Conservation (phyloP, 2,113 vertebrate genomes). For the Bubalus kerabau region DNA sequence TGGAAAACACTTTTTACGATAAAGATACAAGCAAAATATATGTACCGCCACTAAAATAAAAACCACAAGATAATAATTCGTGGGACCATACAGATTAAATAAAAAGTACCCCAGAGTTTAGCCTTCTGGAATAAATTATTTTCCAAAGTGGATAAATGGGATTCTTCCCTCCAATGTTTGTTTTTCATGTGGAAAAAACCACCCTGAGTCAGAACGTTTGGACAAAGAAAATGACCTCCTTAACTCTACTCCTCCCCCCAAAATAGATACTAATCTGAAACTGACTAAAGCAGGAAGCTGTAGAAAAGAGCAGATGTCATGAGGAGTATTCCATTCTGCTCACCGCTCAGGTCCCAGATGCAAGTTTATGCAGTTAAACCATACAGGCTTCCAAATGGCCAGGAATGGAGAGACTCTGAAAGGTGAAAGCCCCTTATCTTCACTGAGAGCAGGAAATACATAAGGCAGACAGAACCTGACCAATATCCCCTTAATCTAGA, state of each 20-base stretch:
- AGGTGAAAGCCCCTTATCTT: background rate
- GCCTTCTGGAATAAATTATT: slow-evolving; percentile 20
- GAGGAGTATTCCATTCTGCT: background rate
- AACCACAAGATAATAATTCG: slow-evolving; percentile 17
- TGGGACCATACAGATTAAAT: background rate
- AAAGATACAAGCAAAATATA: slow-evolving; percentile 34
- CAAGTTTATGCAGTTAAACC: background rate
- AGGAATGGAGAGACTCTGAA: background rate
- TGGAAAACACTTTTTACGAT: slow-evolving; percentile 34
- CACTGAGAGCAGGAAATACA: background rate
- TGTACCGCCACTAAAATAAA: slow-evolving; percentile 17
- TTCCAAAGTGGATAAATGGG: background rate
- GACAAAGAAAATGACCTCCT: slow-evolving; percentile 1
- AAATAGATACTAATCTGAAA: slow-evolving; percentile 13
- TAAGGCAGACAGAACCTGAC: background rate
- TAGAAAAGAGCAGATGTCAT: slow-evolving; percentile 10
- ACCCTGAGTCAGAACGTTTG: slow-evolving; percentile 29
- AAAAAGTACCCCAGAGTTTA: slow-evolving; percentile 23
- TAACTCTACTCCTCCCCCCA: background rate
- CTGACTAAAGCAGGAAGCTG: slow-evolving; percentile 23
- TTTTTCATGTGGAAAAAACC: slow-evolving; percentile 25
- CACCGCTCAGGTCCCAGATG: background rate
- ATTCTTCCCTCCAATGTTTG: background rate
- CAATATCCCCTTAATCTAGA: background rate
- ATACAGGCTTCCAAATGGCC: background rate